Conservation (phyloP, 2,888 invertebrate species). For the Podabrus alpinus region DNA sequence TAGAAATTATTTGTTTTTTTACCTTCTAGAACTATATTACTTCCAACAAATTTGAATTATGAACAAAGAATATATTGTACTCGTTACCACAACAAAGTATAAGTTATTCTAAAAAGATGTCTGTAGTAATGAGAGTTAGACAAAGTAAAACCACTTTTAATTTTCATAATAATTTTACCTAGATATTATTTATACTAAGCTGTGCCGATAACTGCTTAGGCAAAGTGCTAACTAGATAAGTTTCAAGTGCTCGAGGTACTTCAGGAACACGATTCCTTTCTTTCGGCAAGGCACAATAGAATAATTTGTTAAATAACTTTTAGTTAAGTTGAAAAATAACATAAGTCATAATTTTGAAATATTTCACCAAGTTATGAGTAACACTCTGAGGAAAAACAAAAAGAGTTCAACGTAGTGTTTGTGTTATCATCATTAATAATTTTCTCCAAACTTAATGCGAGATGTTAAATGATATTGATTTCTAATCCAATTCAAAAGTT, state of each 20-base stretch:
- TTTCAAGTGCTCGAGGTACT: neutral
- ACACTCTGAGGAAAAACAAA: neutral
- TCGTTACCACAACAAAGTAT: neutral
- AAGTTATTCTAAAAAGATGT: neutral
- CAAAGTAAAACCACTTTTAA: neutral
- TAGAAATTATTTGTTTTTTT: neutral
- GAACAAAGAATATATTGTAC: neutral
- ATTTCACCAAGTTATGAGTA: neutral
- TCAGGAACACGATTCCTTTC: neutral
- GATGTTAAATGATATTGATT: too few relatives aligned
- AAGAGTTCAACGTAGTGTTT: neutral
- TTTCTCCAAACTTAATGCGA: too few relatives aligned
- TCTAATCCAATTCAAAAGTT: too few relatives aligned
- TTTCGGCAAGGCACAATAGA: neutral
- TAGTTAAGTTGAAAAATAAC: neutral
- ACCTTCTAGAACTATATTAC: neutral
- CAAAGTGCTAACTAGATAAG: neutral
- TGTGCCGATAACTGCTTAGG: too few relatives aligned
- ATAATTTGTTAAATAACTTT: neutral
- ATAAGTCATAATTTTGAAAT: neutral
- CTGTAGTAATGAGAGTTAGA: neutral
- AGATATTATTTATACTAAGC: neutral
- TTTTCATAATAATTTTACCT: neutral
- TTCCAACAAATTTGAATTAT: neutral
- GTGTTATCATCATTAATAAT: too few relatives aligned